Conservation (phyloP, 2,797 vertebrate species). For the Melanotaenia nigrans region DNA sequence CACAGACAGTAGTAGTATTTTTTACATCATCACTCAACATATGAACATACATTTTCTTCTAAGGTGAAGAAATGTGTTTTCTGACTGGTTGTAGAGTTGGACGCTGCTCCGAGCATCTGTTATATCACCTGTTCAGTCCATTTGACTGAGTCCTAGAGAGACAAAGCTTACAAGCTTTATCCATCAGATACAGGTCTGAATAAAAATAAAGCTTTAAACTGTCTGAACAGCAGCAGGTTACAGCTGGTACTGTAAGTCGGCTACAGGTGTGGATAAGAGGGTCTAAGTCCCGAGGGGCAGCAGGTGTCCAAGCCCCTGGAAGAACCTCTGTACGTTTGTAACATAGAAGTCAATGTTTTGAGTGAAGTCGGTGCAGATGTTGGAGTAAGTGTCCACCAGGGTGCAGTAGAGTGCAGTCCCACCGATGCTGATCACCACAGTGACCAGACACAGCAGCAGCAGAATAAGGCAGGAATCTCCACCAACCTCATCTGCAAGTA, state of each 20-base stretch:
- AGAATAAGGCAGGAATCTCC: conserved; percentile 93
- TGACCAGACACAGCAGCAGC: conserved; percentile 90
- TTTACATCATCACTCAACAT: conserved; percentile 19
- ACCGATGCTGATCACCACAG: conserved; percentile 93
- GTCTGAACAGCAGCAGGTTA: conserved; percentile 6
- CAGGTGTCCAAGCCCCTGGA: conserved; percentile 88
- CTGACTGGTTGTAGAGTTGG: conserved; percentile 4
- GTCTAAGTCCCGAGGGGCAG: conserved; percentile 82
- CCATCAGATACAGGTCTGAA: background rate
- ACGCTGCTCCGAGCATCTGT: conserved; percentile 5
- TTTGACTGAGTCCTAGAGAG: background rate
- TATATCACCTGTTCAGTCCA: background rate
- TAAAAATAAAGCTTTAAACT: conserved; percentile 12
- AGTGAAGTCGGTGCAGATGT: conserved; percentile 92
- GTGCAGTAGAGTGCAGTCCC: conserved; percentile 95
- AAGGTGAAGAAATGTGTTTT: conserved; percentile 10
- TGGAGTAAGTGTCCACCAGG: conserved; percentile 89
- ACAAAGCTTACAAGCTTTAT: background rate
- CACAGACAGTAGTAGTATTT: conserved; percentile 51
- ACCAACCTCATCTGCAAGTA: conserved; percentile 87
- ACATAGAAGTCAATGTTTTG: conserved; percentile 92
- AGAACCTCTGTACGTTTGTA: conserved; percentile 79
- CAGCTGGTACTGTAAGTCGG: background rate
- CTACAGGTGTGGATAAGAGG: too few species aligned
- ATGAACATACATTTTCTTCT: conserved; percentile 9